Conservation (phyloP, 2,797 vertebrate species). For the Danio aesculapii region DNA sequence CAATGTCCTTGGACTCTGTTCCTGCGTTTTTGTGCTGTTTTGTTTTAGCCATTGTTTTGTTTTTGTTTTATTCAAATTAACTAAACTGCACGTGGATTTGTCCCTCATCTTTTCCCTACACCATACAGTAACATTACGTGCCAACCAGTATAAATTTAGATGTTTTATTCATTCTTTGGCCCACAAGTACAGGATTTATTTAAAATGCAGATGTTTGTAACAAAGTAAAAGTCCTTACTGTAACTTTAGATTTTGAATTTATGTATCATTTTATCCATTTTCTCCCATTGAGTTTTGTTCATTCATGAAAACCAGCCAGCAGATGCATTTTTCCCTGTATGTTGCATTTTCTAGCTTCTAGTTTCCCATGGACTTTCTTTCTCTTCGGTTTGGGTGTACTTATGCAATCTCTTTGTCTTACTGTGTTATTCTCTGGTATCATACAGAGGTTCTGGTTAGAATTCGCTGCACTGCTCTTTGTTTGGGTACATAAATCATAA, state of each 20-base stretch:
- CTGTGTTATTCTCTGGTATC: constrained; percentile 23
- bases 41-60: too few relatives aligned
- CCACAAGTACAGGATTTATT: background rate
- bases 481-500: constrained; percentile 67
- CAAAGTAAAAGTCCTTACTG: background rate
- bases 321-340: background rate
- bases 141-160: background rate
- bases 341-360: constrained; percentile 1
- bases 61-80: too few relatives aligned
- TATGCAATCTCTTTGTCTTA: constrained; percentile 24
- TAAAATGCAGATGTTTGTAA: background rate
- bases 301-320: background rate
- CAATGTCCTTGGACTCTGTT: too few relatives aligned
- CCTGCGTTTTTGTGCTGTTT: too few relatives aligned
- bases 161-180: background rate
- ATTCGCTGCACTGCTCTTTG: constrained; percentile 61
- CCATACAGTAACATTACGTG: background rate
- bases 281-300: background rate
- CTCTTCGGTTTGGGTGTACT: constrained; percentile 4
- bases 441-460: constrained; percentile 50
- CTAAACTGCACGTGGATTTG: too few relatives aligned
- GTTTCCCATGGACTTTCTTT: background rate
- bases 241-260: background rate
- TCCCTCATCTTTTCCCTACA: too few relatives aligned
- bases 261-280: background rate